These are phyloP conservation scores for Drosophila subquinaria DNA, from an alignment of 2,888 invertebrate genomes.

Conservation along the genomic window DNA sequence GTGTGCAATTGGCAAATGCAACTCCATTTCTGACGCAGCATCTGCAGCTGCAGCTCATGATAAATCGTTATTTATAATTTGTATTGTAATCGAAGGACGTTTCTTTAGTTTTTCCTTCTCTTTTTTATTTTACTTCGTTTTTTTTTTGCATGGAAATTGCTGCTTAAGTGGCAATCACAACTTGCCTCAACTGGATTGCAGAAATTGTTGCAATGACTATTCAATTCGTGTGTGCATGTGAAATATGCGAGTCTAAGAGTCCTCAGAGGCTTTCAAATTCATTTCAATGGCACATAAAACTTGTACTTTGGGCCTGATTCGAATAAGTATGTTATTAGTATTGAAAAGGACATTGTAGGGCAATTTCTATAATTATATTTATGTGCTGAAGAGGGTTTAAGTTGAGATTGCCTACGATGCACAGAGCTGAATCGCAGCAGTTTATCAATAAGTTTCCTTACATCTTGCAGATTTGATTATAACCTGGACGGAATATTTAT, in stretches of 20 bases:
- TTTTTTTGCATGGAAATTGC: constrained; percentile 35
- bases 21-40: constrained; percentile 25
- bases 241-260: background rate
- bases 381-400: background rate
- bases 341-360: background rate
- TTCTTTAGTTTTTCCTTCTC: constrained; percentile 29
- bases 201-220: constrained; percentile 19
- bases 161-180: constrained; percentile 56
- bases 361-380: background rate
- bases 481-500: too few relatives aligned
- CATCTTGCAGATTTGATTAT: too few relatives aligned
- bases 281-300: constrained; percentile 7
- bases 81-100: constrained; percentile 67
- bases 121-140: constrained; percentile 16
- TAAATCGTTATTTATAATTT: constrained; percentile 81
- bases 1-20: constrained; percentile 74
- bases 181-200: constrained; percentile 18
- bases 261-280: constrained; percentile 9
- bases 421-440: background rate
- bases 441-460: background rate
- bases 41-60: constrained; percentile 55
- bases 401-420: background rate
- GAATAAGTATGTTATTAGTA: background rate
- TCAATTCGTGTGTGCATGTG: constrained; percentile 1
- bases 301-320: background rate